Evolutionary conservation across 1,140 invertebrate genomes (phyloP), one percentile per base, ranked within the genome.

Genomic region (Drosophila punjabiensis): DNA sequence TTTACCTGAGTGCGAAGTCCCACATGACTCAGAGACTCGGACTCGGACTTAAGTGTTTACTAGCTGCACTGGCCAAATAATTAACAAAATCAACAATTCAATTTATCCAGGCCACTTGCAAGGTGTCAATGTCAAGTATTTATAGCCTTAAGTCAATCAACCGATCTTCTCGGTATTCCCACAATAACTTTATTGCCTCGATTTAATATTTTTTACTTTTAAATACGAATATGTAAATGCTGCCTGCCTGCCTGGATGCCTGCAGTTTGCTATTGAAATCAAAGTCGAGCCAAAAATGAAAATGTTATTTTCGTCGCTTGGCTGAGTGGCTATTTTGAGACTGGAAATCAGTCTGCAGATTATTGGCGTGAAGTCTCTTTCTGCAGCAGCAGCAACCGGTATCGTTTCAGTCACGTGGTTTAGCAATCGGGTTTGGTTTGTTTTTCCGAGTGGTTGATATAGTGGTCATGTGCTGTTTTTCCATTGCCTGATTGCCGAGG

Each of bases 91-190:
- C 69, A 79, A 65, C 24, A 63, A 62, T 43, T 63, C 76, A 61
- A 58, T 77, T 69, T 79, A 79, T 71, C 48, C 70, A 61, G 81
- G 56, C 53, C 83, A 74, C 50, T 71, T 43, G 32, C 18, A 62
- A 84, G 81, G 84, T 89, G 84, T 89, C 86, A 89, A 89, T 84
- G 65, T 70, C 66, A 79, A 52, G 47, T 35, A 37, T 61, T 61
- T 43, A 73, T 73, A 50, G 45, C 70, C 68, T 24, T 30, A 61
- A 61, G 24, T 41, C 55, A 73, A 52, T 61, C 67, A 73, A 13
- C 24, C 28, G 65, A 56, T 32, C 43, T 70, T 35, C 28, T 63
- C 64, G 10, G 13, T 7, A 18, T 28, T 43, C 13, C 35, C 35
- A 59, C 18, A 33, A 53, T 5, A 63, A 33, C 13, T n/a, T 16